Evolutionary conservation across 2,797 vertebrate species (phyloP), one percentile per base, ranked within the genome.

Genomic region (Oreonectes daqikongensis): DNA sequence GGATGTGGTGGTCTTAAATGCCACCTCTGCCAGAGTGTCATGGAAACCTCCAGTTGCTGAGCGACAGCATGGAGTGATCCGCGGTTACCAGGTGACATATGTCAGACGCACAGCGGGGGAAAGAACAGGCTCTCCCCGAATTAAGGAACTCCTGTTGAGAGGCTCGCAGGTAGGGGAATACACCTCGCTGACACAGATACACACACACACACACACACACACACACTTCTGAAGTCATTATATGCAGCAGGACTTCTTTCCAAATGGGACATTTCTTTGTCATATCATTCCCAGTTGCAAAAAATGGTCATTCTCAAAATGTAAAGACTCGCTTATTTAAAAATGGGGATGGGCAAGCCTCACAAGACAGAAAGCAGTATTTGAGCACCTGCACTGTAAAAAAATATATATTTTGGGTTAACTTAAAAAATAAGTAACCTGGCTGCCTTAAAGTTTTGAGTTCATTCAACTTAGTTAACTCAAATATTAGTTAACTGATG

Each of bases 41-140:
- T 98, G 97, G 97, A 95, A 94, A 88, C 95, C 96, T 0, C 97
- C 96, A 15, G 93, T 95, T 73, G 93, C 95, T 79, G 95, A 94
- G 85, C 95, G 94, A 78, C 97, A 95, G 87, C 96, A 99, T 71
- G 95, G 97, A 82, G 95, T 95, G 86, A 95, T 98, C 81, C 91
- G 96, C 84, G 97, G 97, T 66, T 99, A 96, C 93, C 97, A 99
- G 90, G 95, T 99, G 82, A 97, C 97, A 88, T 99, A 95, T 26
- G 94, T 97, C 86, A 94, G 89, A 63, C 53, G 28, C 9, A 65
- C 60, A 2, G 35, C 66, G n/a, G 79, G 59, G 26, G 69, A 79
- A 35, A 81, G 71, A 55, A 68, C 48, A 20, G 69, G 65, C n/a
- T 65, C 69, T 48, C 95, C 95, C 74, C 89, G 93, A 91, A 93